Evolutionary conservation across 2,113 vertebrate species (phyloP).

Genomic region (Anas platyrhynchos): DNA sequence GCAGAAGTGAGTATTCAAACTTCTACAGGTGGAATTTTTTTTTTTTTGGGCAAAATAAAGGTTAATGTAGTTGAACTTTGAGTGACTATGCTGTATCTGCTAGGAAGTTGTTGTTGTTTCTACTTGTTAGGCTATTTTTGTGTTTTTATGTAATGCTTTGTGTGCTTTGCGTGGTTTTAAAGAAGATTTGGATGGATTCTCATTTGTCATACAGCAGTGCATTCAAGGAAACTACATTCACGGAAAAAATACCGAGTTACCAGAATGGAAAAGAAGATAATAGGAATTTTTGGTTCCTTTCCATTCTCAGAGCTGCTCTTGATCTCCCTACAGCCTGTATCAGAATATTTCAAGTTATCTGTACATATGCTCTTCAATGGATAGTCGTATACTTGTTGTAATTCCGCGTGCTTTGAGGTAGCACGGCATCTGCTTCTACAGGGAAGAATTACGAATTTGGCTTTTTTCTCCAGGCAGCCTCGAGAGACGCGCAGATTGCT

Average conservation of each 20-base stretch:
- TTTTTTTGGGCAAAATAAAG: background rate
- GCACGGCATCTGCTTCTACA: background rate
- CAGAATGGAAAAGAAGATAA: background rate
- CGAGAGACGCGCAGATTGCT: background rate
- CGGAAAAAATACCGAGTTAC: background rate
- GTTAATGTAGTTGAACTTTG: background rate
- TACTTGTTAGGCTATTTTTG: background rate
- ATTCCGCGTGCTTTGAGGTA: constrained; percentile 36
- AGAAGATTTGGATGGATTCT: background rate
- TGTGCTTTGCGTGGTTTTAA: background rate
- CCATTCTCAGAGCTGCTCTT: background rate
- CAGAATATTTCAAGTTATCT: background rate
- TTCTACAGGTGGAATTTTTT: background rate
- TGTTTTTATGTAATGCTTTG: background rate
- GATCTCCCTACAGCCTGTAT: constrained; percentile 13
- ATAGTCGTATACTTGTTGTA: background rate
- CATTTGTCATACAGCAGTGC: background rate
- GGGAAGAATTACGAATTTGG: background rate
- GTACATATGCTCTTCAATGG: background rate
- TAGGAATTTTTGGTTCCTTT: background rate
- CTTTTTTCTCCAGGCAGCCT: background rate
- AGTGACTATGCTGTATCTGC: background rate
- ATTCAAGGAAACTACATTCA: background rate
- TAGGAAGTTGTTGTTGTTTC: background rate
- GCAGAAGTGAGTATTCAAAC: background rate